Evolutionary conservation across 1,140 invertebrate species (phyloP).

Genomic region (Papilio polyxenes): DNA sequence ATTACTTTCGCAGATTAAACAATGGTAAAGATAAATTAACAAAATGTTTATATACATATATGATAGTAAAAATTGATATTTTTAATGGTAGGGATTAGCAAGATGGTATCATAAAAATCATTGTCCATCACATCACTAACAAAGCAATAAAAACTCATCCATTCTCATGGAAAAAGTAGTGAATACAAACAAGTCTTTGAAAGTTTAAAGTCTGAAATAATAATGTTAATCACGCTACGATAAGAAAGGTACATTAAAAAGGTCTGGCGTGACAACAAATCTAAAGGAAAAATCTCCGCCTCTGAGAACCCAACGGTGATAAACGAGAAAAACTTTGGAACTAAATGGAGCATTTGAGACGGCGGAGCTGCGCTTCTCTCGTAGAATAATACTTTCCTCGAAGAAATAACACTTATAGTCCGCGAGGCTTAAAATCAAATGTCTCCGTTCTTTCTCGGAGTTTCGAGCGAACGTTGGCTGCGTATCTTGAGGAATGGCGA

Average conservation of each 20-base stretch:
- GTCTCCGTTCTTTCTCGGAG: conserved; percentile 70
- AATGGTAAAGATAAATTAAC: conserved; percentile 6
- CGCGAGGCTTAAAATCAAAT: conserved; percentile 80
- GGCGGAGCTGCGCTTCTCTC: conserved; percentile 74
- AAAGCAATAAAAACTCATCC: conserved; percentile 25
- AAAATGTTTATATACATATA: neutral
- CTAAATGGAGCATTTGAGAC: conserved; percentile 81
- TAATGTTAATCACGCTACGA: conserved; percentile 75
- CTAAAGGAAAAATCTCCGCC: conserved; percentile 81
- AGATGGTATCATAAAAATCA: conserved; percentile 12
- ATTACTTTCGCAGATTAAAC: conserved; percentile 30
- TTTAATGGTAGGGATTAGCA: neutral
- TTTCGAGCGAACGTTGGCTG: conserved; percentile 59
- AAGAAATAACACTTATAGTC: conserved; percentile 81
- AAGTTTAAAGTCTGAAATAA: conserved; percentile 67
- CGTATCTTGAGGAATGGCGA: conserved; percentile 68
- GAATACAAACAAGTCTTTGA: conserved; percentile 40
- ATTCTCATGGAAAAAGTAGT: conserved; percentile 31
- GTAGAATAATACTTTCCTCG: conserved; percentile 79
- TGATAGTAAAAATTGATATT: neutral
- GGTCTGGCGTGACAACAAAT: conserved; percentile 82
- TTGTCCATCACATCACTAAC: conserved; percentile 19
- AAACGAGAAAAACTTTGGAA: conserved; percentile 81
- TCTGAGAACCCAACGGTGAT: conserved; percentile 80
- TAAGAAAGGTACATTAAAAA: conserved; percentile 81